Base-by-base conservation (phyloP, 2,797 vertebrate genomes). In the Manis crassicaudata region DNA sequence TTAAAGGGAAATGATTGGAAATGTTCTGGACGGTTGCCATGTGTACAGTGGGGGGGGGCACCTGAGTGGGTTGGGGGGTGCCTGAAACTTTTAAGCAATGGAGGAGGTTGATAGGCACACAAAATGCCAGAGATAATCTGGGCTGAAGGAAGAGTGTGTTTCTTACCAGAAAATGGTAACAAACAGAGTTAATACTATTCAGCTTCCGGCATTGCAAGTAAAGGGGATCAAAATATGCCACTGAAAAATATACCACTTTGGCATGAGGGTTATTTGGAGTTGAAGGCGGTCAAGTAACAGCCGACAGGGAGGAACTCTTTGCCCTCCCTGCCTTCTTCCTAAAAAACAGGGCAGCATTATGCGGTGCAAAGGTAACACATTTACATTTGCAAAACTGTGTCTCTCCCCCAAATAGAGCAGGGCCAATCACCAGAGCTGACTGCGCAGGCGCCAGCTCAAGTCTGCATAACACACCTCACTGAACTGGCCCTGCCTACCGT, bases 41-140 rank as follows among this genome's bases (percentile, higher is more conserved):
- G 11, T n/a, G 7, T 0, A 0, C 25, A 1, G 1, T 1, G n/a
- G 16, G 16, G 35, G 35, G 35, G 7, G 1, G 9, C 18, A 2
- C 5, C 16, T 11, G 8, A 2, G 23, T 27, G 18, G 14, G 6
- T 13, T 11, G 18, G 16, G 11, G 0, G 50, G 27, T 40, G 20
- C 37, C n/a, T 21, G 21, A 18, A 10, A 5, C 11, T 76, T n/a
- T 14, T 14, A 12, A 32, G 25, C 52, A 32, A 23, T 23, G 27
- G 13, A 84, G 29, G 13, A 35, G 10, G 2, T n/a, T 0, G 0
- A 2, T 4, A 12, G 8, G 58, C 7, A 40, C 18, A 23, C 6
- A 11, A 32, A 79, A 72, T 20, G 16, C 12, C 25, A 9, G 9
- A 37, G 27, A 23, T 27, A 43, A 50, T 13, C 40, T 7, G n/a